Conservation (phyloP, 2,113 vertebrate genomes). For the Neotoma lepida region DNA sequence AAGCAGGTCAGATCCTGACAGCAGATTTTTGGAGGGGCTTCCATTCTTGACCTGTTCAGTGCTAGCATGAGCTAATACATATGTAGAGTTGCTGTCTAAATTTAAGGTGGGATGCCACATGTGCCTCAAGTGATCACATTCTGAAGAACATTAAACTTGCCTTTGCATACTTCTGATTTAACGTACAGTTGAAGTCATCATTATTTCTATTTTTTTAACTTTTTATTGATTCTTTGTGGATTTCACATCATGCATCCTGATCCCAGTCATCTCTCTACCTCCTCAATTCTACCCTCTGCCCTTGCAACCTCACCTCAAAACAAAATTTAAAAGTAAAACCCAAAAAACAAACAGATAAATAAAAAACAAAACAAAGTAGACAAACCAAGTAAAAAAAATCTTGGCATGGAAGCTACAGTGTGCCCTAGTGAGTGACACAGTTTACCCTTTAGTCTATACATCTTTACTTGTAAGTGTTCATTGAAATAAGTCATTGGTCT, state of each 20-base stretch:
- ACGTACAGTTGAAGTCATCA: neutral
- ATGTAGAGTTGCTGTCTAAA: neutral
- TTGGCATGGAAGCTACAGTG: neutral
- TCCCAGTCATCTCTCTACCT: neutral
- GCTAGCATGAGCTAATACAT: neutral
- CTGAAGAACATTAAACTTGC: neutral
- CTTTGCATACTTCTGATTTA: constrained; percentile 1
- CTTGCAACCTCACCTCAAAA: neutral
- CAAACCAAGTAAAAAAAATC: neutral
- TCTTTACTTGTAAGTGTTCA: neutral
- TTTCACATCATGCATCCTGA: neutral
- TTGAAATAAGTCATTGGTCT: neutral
- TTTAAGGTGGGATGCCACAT: neutral
- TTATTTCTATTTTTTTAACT: neutral
- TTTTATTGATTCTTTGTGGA: neutral
- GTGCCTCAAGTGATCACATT: neutral
- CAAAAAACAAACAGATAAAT: neutral
- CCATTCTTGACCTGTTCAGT: constrained; percentile 29
- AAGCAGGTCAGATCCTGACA: neutral
- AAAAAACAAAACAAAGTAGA: neutral
- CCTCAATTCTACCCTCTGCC: neutral
- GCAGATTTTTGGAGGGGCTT: neutral
- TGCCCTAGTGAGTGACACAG: neutral
- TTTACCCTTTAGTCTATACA: neutral
- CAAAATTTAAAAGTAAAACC: neutral